Evolutionary conservation across 2,888 invertebrate species (phyloP).

Genomic region (Morpho helenor): DNA sequence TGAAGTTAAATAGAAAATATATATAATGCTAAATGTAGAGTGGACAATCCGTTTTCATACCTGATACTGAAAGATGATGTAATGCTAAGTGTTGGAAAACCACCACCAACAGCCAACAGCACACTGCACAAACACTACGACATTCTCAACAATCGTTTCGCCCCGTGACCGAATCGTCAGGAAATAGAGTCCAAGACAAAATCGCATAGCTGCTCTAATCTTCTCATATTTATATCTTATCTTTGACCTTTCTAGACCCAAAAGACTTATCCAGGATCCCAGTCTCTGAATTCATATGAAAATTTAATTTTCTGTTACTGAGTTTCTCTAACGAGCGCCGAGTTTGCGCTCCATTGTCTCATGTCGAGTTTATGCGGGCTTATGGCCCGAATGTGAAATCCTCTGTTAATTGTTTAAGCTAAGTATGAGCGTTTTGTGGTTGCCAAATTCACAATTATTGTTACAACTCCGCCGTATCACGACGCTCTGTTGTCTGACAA

Average conservation of each 20-base stretch:
- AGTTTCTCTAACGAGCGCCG: constrained; percentile 62
- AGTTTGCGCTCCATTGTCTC: constrained; percentile 69
- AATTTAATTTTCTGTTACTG: constrained; percentile 73
- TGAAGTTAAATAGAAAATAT: no score
- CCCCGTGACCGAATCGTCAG: no score
- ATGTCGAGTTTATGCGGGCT: constrained; percentile 66
- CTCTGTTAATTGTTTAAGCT: constrained; percentile 71
- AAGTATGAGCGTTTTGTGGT: constrained; percentile 64
- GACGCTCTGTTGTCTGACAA: constrained; percentile 53
- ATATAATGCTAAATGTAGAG: no score
- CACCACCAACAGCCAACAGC: no score
- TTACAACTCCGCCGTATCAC: constrained; percentile 62
- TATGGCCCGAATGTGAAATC: constrained; percentile 59
- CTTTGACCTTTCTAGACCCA: constrained; percentile 51
- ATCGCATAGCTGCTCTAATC: no score
- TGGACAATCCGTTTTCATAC: no score
- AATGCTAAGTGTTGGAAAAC: no score
- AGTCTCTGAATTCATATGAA: constrained; percentile 67
- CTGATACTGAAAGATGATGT: no score
- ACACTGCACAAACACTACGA: no score
- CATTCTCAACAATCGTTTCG: no score
- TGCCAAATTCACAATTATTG: constrained; percentile 63
- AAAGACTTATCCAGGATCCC: constrained; percentile 68
- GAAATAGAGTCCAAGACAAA: no score
- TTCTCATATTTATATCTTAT: no score